Conservation (phyloP, 2,113 vertebrate genomes). For the Neogale vison region DNA sequence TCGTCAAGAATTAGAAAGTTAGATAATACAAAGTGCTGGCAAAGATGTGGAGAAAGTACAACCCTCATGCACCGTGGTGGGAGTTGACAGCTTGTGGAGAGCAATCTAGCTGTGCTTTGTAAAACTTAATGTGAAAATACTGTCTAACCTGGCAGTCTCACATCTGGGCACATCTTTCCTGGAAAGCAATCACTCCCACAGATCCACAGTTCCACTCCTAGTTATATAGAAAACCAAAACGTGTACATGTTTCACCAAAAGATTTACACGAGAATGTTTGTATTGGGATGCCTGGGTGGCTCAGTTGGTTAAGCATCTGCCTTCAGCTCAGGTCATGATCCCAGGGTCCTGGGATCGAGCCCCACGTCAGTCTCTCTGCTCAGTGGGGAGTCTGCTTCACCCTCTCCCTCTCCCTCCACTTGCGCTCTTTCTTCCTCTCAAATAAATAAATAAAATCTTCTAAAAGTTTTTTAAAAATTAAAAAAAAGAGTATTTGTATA, state of each 20-base stretch:
- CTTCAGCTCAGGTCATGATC: not conserved
- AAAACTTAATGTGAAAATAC: not conserved
- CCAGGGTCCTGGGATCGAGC: not conserved
- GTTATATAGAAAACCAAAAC: not conserved
- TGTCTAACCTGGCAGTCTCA: not conserved
- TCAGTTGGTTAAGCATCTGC: not conserved
- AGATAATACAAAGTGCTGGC: not conserved
- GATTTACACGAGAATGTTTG: not conserved
- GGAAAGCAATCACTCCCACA: not conserved
- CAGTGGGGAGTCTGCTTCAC: no score
- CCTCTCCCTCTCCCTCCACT: no score
- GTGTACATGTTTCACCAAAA: not conserved
- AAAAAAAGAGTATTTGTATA: not conserved
- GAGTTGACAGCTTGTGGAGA: not conserved
- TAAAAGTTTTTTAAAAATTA: not conserved
- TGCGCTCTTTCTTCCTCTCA: not conserved
- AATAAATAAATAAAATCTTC: not conserved
- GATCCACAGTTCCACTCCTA: not conserved
- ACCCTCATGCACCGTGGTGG: no score
- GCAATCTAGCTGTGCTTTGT: no score
- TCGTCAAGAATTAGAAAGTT: not conserved
- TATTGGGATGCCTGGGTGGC: not conserved
- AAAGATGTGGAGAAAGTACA: not conserved
- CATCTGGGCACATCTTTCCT: not conserved
- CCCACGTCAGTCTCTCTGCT: no score